Conservation (phyloP, 2,113 vertebrate genomes). For the Pluvianellus socialis region DNA sequence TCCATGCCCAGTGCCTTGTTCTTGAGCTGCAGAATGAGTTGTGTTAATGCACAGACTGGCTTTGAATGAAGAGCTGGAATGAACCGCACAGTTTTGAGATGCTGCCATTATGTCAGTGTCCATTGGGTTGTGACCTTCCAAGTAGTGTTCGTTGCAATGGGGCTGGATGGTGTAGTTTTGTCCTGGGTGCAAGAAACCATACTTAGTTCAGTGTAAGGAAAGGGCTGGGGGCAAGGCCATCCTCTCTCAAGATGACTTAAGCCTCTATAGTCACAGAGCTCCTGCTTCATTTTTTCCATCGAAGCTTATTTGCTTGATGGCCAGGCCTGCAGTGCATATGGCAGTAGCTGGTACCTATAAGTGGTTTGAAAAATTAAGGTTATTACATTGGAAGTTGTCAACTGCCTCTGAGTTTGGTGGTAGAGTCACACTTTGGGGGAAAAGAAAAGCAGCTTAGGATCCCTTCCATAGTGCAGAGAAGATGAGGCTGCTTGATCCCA, state of each 20-base stretch:
- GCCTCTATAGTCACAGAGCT: background rate
- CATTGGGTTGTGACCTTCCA: background rate
- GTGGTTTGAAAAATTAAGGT: background rate
- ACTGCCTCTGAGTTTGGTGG: background rate
- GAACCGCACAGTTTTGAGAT: background rate
- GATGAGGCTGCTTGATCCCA: background rate
- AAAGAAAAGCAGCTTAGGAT: background rate
- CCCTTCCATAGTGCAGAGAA: background rate
- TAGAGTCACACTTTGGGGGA: background rate
- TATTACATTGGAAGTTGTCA: background rate
- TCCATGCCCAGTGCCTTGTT: background rate
- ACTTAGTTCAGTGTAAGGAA: background rate
- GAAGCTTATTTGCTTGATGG: background rate
- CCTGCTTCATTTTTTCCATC: background rate
- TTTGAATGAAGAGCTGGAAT: background rate
- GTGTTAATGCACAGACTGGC: background rate
- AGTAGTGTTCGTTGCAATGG: background rate
- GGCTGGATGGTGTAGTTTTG: background rate
- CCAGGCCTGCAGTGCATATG: background rate
- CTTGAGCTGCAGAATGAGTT: background rate
- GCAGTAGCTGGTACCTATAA: background rate
- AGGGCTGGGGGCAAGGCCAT: background rate
- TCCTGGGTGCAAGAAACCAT: background rate
- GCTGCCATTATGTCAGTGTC: background rate
- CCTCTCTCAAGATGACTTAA: background rate